A percentile compares a stretch with the other conserved stretches of the same genome.
These are phyloP conservation scores for Troilus luridus DNA, from an alignment of 2,888 invertebrate genomes.

Conservation along the genomic window DNA sequence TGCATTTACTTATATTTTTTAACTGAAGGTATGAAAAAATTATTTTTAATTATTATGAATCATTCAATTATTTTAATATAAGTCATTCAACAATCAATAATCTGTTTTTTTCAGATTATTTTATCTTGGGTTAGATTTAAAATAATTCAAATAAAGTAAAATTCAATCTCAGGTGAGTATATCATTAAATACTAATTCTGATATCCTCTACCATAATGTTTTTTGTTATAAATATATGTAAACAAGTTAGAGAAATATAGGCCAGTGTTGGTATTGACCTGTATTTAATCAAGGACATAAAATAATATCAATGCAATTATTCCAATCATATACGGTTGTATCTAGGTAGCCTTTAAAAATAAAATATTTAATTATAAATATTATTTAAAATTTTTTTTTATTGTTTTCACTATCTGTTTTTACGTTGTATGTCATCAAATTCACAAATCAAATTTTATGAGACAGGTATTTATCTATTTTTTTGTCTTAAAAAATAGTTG, in stretches of 20 bases:
- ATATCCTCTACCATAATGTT: background rate
- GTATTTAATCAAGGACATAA: slow-evolving; percentile 11
- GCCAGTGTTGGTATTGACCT: background rate
- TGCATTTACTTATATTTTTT: background rate
- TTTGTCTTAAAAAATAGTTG: no score
- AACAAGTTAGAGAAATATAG: background rate
- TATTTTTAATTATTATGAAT: background rate
- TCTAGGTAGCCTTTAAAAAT: no score
- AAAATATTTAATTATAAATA: no score
- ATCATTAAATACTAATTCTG: background rate
- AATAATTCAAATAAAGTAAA: background rate
- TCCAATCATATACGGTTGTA: background rate
- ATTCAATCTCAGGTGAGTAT: background rate
- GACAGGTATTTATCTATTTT: no score
- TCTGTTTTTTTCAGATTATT: background rate
- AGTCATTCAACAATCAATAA: background rate
- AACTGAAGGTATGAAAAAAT: background rate
- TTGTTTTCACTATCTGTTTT: no score
- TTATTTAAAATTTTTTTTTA: no score
- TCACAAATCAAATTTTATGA: no score
- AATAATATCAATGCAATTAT: no score
- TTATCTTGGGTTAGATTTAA: background rate
- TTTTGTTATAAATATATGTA: background rate
- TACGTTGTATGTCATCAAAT: no score
- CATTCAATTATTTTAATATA: background rate